phyloP scores from a whole-genome alignment of 2,797 vertebrate genomes.

The Lagocephalus sceleratus region DNA sequence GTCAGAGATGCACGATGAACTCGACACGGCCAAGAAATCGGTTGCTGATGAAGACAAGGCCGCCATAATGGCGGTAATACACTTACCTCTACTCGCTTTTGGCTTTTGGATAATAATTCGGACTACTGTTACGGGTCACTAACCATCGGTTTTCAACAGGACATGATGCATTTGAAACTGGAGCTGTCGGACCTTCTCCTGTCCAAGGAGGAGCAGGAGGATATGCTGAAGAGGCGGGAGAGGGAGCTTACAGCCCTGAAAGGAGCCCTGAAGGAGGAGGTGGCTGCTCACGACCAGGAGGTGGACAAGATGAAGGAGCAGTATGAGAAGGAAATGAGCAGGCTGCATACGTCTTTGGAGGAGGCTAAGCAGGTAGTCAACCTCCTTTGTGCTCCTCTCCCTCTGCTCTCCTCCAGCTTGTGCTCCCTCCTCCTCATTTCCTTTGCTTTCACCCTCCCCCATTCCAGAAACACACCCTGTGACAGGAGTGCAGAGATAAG shows the following conservation, averaged over 20 bases:
- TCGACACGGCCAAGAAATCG: conserved; percentile 84
- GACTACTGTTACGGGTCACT: neutral
- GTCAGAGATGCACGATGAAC: conserved; percentile 97
- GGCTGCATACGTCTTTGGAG: conserved; percentile 78
- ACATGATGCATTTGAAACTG: conserved; percentile 86
- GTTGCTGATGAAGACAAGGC: conserved; percentile 82
- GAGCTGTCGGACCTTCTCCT: conserved; percentile 85
- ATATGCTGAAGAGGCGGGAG: conserved; percentile 87
- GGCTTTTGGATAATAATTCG: neutral
- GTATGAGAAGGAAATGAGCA: conserved; percentile 82
- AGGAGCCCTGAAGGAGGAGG: conserved; percentile 95
- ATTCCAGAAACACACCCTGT: conserved; percentile 37
- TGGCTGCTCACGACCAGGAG: conserved; percentile 90
- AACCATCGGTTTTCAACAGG: conserved; percentile 62
- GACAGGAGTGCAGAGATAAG: conserved; percentile 51
- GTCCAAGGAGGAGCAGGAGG: conserved; percentile 90
- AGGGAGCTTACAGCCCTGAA: conserved; percentile 92
- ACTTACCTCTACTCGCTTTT: neutral
- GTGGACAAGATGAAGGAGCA: conserved; percentile 92
- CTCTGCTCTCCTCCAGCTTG: conserved; percentile 1
- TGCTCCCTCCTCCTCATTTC: conserved; percentile 33
- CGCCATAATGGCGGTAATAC: conserved; percentile 83
- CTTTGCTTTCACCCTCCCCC: conserved; percentile 27
- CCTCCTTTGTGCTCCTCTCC: conserved; percentile 14
- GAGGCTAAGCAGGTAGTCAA: conserved; percentile 83